Base-by-base conservation (phyloP, 2,113 vertebrate species). In the Osmerus eperlanus region DNA sequence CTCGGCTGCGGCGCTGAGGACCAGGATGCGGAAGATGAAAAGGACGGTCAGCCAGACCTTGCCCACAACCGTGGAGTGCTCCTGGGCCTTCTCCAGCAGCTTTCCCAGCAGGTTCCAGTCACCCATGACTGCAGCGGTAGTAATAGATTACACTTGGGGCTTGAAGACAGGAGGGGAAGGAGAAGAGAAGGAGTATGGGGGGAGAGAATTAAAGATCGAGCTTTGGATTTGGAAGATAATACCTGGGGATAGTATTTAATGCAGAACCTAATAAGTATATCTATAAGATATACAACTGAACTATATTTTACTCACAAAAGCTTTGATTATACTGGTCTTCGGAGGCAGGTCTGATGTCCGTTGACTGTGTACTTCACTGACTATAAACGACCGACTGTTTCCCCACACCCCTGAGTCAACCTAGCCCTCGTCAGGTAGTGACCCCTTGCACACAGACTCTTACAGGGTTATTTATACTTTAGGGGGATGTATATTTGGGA, bases 31-130 rank as follows among this genome's bases (percentile, higher is more conserved):
- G 85, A 95, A 95, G 77, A 94, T 88, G 83, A 95, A 95, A 62
- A 95, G 92, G 56, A 94, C 92, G 0, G 93, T 94, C 77, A 95
- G 93, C 94, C 94, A 95, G 73, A 95, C 93, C 76, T 95, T 93
- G 4, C 93, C 92, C 69, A 95, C 92, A 78, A 94, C 94, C 0
- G 94, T 94, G 74, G 93, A 93, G 84, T 94, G 94, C 81, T 95
- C 93, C 90, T 96, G 95, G 28, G 93, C 88, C 0, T 91, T 92
- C 83, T 96, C 94, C 62, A 96, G 85, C 61, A 96, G 91, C 84
- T 92, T 90, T 66, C 93, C 94, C 83, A 96, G 84, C 81, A 95
- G 86, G 84, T 91, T 94, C 94, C 94, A 94, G 90, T 95, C 94
- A 72, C 93, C 95, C 95, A 96, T 95, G 75, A 47, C 41, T 47